These are phyloP conservation scores for Montipora capricornis DNA, from an alignment of 64 coral and sea anemone species.

Conservation along the genomic window DNA sequence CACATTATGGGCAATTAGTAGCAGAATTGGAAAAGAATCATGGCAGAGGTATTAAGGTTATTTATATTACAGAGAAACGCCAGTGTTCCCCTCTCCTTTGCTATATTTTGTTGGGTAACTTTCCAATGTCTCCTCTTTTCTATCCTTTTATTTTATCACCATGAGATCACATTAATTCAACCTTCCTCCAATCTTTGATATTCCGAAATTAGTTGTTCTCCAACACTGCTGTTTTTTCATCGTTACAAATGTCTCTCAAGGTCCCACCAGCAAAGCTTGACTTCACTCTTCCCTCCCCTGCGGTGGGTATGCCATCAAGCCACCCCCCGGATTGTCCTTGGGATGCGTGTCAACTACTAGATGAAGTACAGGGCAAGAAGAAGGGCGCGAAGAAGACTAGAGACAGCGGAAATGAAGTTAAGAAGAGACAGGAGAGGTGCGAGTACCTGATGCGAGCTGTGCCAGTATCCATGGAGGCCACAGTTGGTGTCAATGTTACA, in stretches of 20 bases:
- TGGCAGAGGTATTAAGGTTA: no score
- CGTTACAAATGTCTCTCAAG: slow-evolving; percentile 18
- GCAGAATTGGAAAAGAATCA: no score
- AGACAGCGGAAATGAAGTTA: slow-evolving; percentile 61
- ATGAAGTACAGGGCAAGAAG: slow-evolving; percentile 78
- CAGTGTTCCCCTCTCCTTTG: no score
- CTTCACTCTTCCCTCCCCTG: slow-evolving; percentile 96
- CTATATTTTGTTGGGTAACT: no score
- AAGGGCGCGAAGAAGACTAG: slow-evolving; percentile 83
- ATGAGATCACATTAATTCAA: no score
- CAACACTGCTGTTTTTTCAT: background rate
- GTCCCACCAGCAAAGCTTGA: slow-evolving; percentile 94
- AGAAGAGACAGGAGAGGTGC: slow-evolving; percentile 61
- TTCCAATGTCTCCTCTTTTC: no score
- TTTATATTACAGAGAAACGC: no score
- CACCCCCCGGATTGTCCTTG: slow-evolving; percentile 92
- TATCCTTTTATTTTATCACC: no score
- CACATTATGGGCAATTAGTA: no score
- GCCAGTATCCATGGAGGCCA: slow-evolving; percentile 89
- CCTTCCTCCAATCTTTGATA: no score
- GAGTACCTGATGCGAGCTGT: slow-evolving; percentile 79
- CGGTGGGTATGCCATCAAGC: slow-evolving; percentile 74
- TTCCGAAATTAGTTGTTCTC: background rate
- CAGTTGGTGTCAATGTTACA: slow-evolving; percentile 75
- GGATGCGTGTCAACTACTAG: slow-evolving; percentile 84